Conservation (phyloP, 1,140 invertebrate genomes). For the Heliconius eleuchia region DNA sequence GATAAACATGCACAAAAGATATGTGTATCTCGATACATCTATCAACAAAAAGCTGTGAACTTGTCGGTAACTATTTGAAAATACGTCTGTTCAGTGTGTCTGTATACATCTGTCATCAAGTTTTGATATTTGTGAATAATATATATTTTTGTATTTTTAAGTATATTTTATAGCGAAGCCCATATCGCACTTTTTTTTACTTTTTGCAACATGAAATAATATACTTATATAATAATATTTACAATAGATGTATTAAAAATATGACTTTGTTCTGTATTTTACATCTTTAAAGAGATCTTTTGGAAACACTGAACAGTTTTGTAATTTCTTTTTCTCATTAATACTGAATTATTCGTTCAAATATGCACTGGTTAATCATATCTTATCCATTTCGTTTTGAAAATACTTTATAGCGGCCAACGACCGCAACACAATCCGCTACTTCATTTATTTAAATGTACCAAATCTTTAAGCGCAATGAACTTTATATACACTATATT, state of each 20-base stretch:
- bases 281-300: too few relatives aligned
- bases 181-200: too few relatives aligned
- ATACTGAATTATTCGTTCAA: too few relatives aligned
- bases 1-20: not conserved
- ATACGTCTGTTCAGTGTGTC: not conserved
- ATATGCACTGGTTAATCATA: too few relatives aligned
- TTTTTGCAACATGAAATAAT: too few relatives aligned
- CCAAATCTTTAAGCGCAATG: not conserved
- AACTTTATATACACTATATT: not conserved
- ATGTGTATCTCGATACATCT: not conserved
- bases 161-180: too few relatives aligned
- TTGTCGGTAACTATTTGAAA: conserved; percentile 4
- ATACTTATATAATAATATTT: too few relatives aligned
- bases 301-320: too few relatives aligned
- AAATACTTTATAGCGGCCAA: not conserved
- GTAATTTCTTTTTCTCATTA: too few relatives aligned
- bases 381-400: too few relatives aligned
- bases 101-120: not conserved
- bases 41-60: not conserved
- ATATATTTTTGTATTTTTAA: not conserved
- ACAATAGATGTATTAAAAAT: too few relatives aligned
- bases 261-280: too few relatives aligned
- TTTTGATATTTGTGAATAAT: conserved; percentile 2
- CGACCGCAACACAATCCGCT: not conserved
- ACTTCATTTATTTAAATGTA: not conserved